A percentile compares a stretch with the other conserved stretches of the same genome.
phyloP scores from a whole-genome alignment of 92 coral and sea anemone species.

The Siderastrea siderea region DNA sequence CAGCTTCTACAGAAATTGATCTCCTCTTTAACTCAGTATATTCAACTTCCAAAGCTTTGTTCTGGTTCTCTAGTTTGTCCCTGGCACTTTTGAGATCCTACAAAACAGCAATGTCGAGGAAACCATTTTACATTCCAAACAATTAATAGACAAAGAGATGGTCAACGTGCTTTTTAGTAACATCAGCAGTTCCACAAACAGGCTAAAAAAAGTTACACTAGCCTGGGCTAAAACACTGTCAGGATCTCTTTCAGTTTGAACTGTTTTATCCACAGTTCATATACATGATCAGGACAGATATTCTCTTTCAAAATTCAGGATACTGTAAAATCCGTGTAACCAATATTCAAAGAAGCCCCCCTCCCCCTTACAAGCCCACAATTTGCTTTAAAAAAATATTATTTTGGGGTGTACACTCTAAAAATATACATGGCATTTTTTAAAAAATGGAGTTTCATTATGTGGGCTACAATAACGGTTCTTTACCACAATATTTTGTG shows the following conservation, averaged over 20 bases:
- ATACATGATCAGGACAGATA: not conserved
- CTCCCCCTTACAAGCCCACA: not conserved
- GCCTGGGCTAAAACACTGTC: not conserved
- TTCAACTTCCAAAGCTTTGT: constrained; percentile 62
- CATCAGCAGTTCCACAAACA: not conserved
- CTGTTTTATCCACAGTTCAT: too few species aligned
- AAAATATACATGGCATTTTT: too few species aligned
- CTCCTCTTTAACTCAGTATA: constrained; percentile 52
- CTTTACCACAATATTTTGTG: too few species aligned
- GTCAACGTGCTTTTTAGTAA: not conserved
- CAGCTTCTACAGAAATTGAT: constrained; percentile 64
- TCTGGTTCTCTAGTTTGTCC: constrained; percentile 50
- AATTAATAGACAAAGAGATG: not conserved
- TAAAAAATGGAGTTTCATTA: too few species aligned
- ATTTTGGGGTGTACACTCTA: too few species aligned
- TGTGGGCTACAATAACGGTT: too few species aligned
- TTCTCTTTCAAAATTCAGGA: not conserved
- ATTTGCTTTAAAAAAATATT: too few species aligned
- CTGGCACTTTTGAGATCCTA: constrained; percentile 38
- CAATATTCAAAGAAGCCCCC: not conserved
- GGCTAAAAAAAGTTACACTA: not conserved
- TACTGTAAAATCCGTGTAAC: not conserved
- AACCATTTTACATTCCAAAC: not conserved
- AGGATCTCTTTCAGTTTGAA: not conserved
- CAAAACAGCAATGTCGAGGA: not conserved